Evolutionary conservation across 2,797 vertebrate species (phyloP), one percentile per base, ranked within the genome.

Genomic region (Macrochelys suwanniensis): DNA sequence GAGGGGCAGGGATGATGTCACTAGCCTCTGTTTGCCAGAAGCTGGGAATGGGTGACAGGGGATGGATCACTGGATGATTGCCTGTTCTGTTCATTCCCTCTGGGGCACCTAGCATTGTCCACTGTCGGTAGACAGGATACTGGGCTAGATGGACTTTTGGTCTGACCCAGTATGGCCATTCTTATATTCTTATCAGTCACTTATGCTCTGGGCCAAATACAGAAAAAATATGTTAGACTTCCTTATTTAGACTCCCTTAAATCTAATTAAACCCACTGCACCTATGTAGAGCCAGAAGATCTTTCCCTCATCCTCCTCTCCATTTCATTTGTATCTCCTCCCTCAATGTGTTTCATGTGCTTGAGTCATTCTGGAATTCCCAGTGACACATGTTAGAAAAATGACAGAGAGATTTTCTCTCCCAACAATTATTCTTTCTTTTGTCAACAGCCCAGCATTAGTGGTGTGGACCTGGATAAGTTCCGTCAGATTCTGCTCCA

Each of bases 391-490:
- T 53, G 11, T 53, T 95, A 50, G n/a, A 50, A 49, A 80, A 89
- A 90, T 77, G 33, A 28, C 80, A 54, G n/a, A 79, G 15, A n/a
- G 0, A 0, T 77, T 88, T 94, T 88, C 10, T 65, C 31, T 57
- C 53, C n/a, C 86, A 86, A 33, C 57, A 11, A 2, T 9, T 1
- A 47, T 25, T 84, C 53, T 91, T 87, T 93, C 83, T 97, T 89
- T 96, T 80, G 5, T 49, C 84, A 83, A 47, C 98, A 99, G 99
- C 99, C 99, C 92, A 99, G 98, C 97, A 98, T 99, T 96, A 99
- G 98, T 0, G 99, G 99, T 3, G 95, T 98, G 11, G 99, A 99
- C 93, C 98, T 99, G 96, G 99, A 99, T 96, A 99, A 99, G 97
- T 98, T 99, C 95, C 98, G 99, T 49, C 98, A 96, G 15, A 96